Evolutionary conservation across 2,888 invertebrate genomes (phyloP), one percentile per base, ranked within the genome.

Genomic region (Chirona hameri): DNA sequence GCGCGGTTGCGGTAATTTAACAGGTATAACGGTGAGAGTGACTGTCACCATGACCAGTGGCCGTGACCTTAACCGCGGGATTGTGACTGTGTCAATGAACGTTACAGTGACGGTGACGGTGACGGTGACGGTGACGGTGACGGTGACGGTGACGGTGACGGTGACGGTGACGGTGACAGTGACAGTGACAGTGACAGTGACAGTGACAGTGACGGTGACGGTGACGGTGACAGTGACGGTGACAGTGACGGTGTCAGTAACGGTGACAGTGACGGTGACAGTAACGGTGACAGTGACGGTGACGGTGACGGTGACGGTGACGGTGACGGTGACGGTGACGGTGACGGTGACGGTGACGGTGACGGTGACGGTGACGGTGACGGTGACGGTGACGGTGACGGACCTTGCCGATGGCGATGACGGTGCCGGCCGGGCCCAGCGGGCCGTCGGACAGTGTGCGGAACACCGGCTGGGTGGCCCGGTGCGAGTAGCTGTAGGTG

Each of bases 391-490:
- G 60, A 9, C 60, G 10, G 60, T 15, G 27, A 18, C 76, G 7
- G 21, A 76, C 76, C 76, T 24, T 76, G 7, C 46, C 39, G 76
- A 76, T 21, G 46, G 76, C 39, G 76, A 76, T 46, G 76, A 76
- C 24, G 76, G 76, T 76, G 24, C 76, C 76, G 76, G 76, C 76
- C 39, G 76, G 76, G 46, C 76, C 76, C 21, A 76, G 76, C 24
- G 76, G 76, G 2, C 76, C 76, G 24, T 76, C 76, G 46, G 39
- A 18, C 24, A 39, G 39, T 21, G 76, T 76, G 39, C 76, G 76
- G 76, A 76, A 76, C 39, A 24, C 76, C 0, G 76, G 76, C 46
- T 12, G 76, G 9, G 0, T 9, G 7, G 24, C 76, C 24, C 39
- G 46, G 76, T 76, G 76, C 3, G 76, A 39, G 46, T 76, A 76